Evolutionary conservation across 2,113 vertebrate genomes (phyloP).

Genomic region (Poeciliopsis occidentalis): DNA sequence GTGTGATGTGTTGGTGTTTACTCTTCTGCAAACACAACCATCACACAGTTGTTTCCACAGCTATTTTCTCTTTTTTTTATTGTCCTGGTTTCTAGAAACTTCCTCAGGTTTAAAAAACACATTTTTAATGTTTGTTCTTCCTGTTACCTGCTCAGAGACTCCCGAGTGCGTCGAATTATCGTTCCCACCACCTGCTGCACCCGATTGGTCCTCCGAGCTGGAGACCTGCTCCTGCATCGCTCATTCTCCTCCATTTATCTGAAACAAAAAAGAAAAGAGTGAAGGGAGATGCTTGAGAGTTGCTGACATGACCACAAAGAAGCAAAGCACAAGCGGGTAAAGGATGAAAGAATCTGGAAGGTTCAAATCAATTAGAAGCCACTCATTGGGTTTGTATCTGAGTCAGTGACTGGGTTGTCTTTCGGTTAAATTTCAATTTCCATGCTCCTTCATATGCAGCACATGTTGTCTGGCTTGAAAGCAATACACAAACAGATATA

Average conservation of each 20-base stretch:
- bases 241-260: constrained; percentile 99
- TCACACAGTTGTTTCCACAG: background rate
- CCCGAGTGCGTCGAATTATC: constrained; percentile 92
- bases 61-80: background rate
- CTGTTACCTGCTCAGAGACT: constrained; percentile 86
- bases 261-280: constrained; percentile 19
- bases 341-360: constrained; percentile 34
- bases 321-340: constrained; percentile 5
- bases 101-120: background rate
- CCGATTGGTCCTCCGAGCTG: constrained; percentile 85
- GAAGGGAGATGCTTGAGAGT: constrained; percentile 18
- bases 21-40: too few relatives aligned
- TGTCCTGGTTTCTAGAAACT: background rate
- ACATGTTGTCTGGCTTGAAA: constrained; percentile 39
- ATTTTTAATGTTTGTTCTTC: background rate
- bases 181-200: constrained; percentile 97
- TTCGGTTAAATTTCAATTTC: constrained; percentile 32
- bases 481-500: constrained; percentile 55
- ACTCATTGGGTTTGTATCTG: constrained; percentile 4
- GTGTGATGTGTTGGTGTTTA: background rate
- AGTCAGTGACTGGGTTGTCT: constrained; percentile 14
- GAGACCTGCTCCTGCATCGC: constrained; percentile 87
- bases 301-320: background rate
- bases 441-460: constrained; percentile 48
- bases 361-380: constrained; percentile 18